phyloP scores from a whole-genome alignment of 2,888 invertebrate genomes.

The Nymphalis c-album region DNA sequence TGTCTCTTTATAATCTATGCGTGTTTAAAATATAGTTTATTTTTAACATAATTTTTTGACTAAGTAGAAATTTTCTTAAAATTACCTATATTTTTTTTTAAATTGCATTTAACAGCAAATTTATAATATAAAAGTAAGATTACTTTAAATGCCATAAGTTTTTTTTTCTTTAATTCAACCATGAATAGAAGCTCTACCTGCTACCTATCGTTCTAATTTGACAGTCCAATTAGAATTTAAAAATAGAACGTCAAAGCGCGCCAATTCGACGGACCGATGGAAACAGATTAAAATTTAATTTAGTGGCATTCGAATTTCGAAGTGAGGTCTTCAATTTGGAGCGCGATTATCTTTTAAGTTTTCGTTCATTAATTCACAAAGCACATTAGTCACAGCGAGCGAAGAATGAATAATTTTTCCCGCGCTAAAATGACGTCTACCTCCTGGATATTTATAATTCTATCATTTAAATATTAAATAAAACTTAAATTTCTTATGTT shows the following conservation, averaged over 20 bases:
- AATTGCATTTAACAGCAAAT: no score
- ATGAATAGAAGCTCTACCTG: no score
- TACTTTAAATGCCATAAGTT: no score
- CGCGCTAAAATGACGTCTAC: slow-evolving; percentile 9
- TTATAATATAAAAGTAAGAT: no score
- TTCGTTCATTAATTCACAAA: slow-evolving; percentile 27
- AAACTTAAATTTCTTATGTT: no score
- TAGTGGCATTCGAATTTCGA: slow-evolving; percentile 22
- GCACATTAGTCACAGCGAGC: slow-evolving; percentile 27
- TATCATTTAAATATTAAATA: no score
- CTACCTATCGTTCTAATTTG: slow-evolving; percentile 47
- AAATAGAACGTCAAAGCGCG: slow-evolving; percentile 51
- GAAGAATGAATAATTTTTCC: slow-evolving; percentile 39
- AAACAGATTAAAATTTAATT: slow-evolving; percentile 22
- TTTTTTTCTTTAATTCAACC: no score
- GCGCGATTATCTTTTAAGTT: slow-evolving; percentile 20
- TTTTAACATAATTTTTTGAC: not conserved
- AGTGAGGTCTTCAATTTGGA: slow-evolving; percentile 21
- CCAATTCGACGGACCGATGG: slow-evolving; percentile 56
- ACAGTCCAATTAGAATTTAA: slow-evolving; percentile 68
- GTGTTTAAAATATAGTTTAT: not conserved
- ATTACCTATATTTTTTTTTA: no score
- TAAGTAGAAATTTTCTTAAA: no score
- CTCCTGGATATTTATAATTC: no score
- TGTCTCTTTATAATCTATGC: not conserved